These are phyloP conservation scores for Andrena camellia DNA, from an alignment of 2,888 invertebrate species.

Conservation along the genomic window DNA sequence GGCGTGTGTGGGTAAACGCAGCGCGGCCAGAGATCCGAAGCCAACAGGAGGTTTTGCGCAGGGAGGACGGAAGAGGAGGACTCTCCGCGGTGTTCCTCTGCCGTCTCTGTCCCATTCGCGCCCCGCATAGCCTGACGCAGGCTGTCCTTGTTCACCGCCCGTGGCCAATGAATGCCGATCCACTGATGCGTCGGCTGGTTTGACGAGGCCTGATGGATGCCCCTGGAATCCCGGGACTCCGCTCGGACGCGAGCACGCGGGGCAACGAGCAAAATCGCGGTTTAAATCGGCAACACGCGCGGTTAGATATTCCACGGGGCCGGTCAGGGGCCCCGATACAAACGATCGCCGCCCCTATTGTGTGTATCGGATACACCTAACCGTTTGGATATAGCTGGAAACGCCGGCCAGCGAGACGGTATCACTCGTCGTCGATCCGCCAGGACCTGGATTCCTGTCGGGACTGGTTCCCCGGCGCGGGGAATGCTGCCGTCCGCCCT, in stretches of 20 bases:
- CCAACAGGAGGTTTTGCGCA: conserved; percentile 61
- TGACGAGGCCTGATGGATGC: conserved; percentile 85
- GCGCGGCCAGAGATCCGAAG: conserved; percentile 53
- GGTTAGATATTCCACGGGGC: conserved; percentile 72
- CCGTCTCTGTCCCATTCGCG: conserved; percentile 42
- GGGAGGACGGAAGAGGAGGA: conserved; percentile 50
- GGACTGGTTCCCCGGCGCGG: conserved; percentile 63
- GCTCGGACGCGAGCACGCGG: conserved; percentile 73
- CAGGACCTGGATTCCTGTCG: conserved; percentile 68
- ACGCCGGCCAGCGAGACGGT: conserved; percentile 61
- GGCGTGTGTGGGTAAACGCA: conserved; percentile 50
- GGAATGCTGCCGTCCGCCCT: conserved; percentile 46
- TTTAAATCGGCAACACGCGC: conserved; percentile 81
- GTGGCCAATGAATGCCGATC: conserved; percentile 83
- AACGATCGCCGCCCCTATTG: conserved; percentile 80
- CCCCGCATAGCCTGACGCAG: conserved; percentile 37
- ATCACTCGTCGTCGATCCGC: conserved; percentile 58
- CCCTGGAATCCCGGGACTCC: conserved; percentile 81
- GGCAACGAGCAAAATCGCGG: conserved; percentile 83
- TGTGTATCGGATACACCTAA: conserved; percentile 68
- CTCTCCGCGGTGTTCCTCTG: conserved; percentile 47
- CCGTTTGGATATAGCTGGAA: conserved; percentile 68
- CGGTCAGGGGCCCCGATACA: conserved; percentile 71
- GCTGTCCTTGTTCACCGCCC: conserved; percentile 56
- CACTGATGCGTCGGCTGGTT: conserved; percentile 84